A percentile compares a stretch with the other conserved stretches of the same genome.
Conservation (phyloP, 2,888 invertebrate genomes). For the Drosophila bunnanda region DNA sequence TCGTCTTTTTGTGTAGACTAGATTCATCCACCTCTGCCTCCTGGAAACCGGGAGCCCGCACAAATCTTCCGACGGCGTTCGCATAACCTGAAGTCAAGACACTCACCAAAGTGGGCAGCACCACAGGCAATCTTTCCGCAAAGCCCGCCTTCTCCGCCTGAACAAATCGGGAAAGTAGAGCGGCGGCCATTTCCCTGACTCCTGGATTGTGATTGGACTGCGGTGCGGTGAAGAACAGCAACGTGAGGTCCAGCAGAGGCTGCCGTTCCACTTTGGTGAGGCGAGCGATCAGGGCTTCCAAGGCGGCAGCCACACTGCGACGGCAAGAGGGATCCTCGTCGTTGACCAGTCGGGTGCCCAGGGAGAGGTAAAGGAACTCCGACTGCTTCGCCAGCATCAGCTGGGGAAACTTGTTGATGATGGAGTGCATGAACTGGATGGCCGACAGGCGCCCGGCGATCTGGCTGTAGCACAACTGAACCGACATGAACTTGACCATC, state of each 20-base stretch:
- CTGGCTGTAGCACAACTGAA: constrained; percentile 92
- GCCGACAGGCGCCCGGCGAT: constrained; percentile 94
- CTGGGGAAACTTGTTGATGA: constrained; percentile 91
- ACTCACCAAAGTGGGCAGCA: constrained; percentile 87
- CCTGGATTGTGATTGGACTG: constrained; percentile 86
- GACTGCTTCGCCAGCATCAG: constrained; percentile 75
- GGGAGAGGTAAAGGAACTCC: constrained; percentile 89
- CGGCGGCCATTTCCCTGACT: constrained; percentile 91
- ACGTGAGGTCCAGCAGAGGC: constrained; percentile 89
- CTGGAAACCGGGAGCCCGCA: constrained; percentile 85
- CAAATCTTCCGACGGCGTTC: constrained; percentile 86
- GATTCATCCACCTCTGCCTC: constrained; percentile 16
- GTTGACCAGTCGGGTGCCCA: constrained; percentile 92
- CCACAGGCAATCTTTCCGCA: constrained; percentile 86
- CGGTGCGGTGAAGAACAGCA: constrained; percentile 89
- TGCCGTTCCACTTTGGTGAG: constrained; percentile 87
- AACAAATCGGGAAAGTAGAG: constrained; percentile 92
- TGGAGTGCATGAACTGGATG: constrained; percentile 91
- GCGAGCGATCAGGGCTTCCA: constrained; percentile 89
- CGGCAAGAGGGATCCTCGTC: constrained; percentile 92
- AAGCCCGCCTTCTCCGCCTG: constrained; percentile 90
- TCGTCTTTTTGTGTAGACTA: constrained; percentile 25
- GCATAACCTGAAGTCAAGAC: constrained; percentile 86
- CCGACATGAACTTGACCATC: constrained; percentile 92
- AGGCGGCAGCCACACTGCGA: constrained; percentile 89